Evolutionary conservation across 2,888 invertebrate genomes (phyloP).

Genomic region (Caenorhabditis japonica): DNA sequence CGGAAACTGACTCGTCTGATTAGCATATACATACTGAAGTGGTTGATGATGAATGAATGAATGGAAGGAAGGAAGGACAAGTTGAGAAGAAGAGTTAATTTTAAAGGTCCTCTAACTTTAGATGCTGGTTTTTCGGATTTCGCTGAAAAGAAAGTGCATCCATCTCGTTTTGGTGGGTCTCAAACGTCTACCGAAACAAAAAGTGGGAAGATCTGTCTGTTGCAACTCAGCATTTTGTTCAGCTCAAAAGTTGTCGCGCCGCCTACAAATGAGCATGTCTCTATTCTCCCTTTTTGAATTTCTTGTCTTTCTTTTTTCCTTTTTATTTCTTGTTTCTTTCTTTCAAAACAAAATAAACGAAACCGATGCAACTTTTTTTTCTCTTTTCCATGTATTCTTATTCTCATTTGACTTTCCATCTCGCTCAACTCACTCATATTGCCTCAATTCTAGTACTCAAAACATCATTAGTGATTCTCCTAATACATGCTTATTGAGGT

Average conservation of each 20-base stretch:
- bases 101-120: too few relatives aligned
- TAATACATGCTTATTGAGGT: slow-evolving; percentile 46
- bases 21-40: slow-evolving; percentile 40
- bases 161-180: slow-evolving; percentile 3
- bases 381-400: slow-evolving; percentile 12
- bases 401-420: background rate
- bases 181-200: slow-evolving; percentile 20
- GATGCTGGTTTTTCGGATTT: too few relatives aligned
- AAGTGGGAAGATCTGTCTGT: slow-evolving; percentile 40
- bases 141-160: slow-evolving; percentile 9
- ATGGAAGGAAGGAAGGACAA: too few relatives aligned
- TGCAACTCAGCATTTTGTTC: slow-evolving; percentile 48
- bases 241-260: slow-evolving; percentile 55
- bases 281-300: slow-evolving; percentile 21
- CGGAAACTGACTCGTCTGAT: slow-evolving; percentile 17
- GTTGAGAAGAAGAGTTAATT: background rate
- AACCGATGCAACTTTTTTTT: too few relatives aligned
- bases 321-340: slow-evolving; percentile 20
- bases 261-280: slow-evolving; percentile 50
- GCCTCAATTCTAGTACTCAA: slow-evolving; percentile 14
- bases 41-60: slow-evolving; percentile 22
- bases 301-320: slow-evolving; percentile 2
- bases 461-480: slow-evolving; percentile 42
- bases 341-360: too few relatives aligned
- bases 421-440: slow-evolving; percentile 6